Percentiles rank a stretch among this genome's conserved stretches.
These are phyloP conservation scores for Matsumurasca onukii DNA, from an alignment of 1,140 invertebrate genomes.

Conservation along the genomic window DNA sequence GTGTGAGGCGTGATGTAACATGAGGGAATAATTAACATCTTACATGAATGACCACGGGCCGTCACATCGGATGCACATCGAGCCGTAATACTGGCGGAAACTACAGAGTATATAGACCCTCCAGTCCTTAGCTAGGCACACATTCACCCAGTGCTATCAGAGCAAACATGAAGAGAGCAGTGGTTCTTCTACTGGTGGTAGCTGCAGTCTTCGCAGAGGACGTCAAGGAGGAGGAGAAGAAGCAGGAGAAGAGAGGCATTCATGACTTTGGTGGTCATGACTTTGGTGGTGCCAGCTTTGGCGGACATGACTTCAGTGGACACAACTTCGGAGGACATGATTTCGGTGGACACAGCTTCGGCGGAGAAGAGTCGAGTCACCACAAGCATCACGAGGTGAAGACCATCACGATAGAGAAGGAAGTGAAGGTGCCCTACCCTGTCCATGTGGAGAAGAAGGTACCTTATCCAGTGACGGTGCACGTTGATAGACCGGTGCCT, in stretches of 20 bases:
- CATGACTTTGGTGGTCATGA: conserved; percentile 42
- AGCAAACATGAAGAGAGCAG: not conserved
- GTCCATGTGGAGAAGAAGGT: conserved; percentile 42
- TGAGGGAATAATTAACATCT: conserved; percentile 21
- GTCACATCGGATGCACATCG: not conserved
- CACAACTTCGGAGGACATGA: conserved; percentile 19
- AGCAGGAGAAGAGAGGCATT: conserved; percentile 52
- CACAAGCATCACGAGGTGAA: conserved; percentile 13
- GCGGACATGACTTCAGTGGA: conserved; percentile 1
- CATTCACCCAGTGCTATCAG: not conserved
- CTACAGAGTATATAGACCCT: not conserved
- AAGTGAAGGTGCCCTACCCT: conserved; percentile 70
- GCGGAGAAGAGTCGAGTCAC: too few relatives aligned
- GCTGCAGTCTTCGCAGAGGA: conserved; percentile 16
- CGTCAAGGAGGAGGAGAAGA: conserved; percentile 45
- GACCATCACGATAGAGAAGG: conserved; percentile 20
- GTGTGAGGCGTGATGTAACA: conserved; percentile 8
- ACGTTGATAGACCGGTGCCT: conserved; percentile 40
- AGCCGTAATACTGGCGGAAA: not conserved
- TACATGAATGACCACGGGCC: conserved; percentile 14
- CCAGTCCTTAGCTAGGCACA: not conserved
- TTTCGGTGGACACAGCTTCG: conserved; percentile 39
- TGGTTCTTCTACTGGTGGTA: conserved; percentile 11
- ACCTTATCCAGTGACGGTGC: conserved; percentile 59
- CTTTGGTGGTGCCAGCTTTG: conserved; percentile 42